Percentiles rank a stretch among this genome's conserved stretches.
Evolutionary conservation across 2,113 vertebrate genomes (phyloP).

Genomic region (Otolemur garnettii): DNA sequence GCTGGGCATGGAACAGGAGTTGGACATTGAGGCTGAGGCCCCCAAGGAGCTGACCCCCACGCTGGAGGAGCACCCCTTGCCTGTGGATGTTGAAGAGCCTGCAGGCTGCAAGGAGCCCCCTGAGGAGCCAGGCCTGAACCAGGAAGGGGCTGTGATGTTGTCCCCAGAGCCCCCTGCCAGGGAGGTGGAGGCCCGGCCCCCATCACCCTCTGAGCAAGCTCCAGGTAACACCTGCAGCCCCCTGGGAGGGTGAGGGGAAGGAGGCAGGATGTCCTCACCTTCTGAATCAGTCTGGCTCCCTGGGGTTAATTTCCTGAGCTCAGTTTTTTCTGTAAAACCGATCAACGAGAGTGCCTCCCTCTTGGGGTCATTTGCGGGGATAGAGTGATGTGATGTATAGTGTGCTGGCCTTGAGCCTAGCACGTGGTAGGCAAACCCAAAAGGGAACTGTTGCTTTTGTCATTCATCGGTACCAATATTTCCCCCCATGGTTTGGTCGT

Average conservation of each 20-base stretch:
- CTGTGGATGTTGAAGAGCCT: conserved; percentile 73
- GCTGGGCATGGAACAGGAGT: conserved; percentile 81
- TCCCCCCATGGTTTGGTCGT: neutral
- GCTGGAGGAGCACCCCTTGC: conserved; percentile 73
- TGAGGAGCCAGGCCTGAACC: neutral
- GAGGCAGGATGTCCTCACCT: too few species aligned
- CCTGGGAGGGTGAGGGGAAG: rapidly evolving
- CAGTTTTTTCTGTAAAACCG: neutral
- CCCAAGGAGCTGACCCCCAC: conserved; percentile 79
- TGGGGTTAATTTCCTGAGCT: neutral
- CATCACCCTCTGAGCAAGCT: neutral
- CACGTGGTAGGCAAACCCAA: rapidly evolving
- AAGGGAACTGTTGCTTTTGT: too few species aligned
- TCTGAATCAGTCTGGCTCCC: neutral
- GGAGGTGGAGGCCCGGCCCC: neutral
- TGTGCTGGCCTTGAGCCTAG: neutral
- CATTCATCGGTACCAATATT: neutral
- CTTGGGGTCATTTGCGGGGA: neutral
- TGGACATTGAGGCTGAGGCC: conserved; percentile 75
- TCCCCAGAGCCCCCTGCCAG: conserved; percentile 39
- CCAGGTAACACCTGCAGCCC: conserved; percentile 55
- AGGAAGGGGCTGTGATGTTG: conserved; percentile 39
- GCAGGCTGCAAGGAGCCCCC: conserved; percentile 68
- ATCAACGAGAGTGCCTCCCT: conserved; percentile 7
- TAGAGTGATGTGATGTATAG: neutral